Evolutionary conservation across 2,888 invertebrate species (phyloP), one percentile per base, ranked within the genome.

Genomic region (Eupithecia vulgata): DNA sequence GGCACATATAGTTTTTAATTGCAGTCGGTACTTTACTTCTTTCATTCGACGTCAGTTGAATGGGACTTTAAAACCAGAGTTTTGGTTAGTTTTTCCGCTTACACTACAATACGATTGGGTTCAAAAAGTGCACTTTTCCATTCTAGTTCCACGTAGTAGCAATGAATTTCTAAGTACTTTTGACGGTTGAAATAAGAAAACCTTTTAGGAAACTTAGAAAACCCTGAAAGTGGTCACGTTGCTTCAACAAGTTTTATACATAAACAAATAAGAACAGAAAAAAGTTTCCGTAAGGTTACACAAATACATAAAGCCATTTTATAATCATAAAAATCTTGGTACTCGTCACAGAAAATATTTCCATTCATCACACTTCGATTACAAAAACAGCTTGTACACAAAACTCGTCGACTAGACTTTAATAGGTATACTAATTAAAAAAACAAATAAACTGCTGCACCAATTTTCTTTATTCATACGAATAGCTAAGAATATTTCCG

Each of bases 31-130:
- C 76, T 30, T 71, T 74, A 78, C 75, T 57, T 78, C 76, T 81
- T 82, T 80, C 78, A 81, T 81, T 81, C 77, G 72, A 74, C 78
- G 76, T 74, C 68, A 76, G 69, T 73, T 78, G 70, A 80, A 81
- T 80, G 74, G 77, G 79, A 82, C 79, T 85, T 83, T 75, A 42
- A 78, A 84, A 83, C 81, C 79, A 80, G 78, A 86, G 83, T 82
- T 84, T 64, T 70, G 71, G 74, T 84, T 85, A 80, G 81, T 87
- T 88, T 88, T 85, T 83, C 34, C 8, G 13, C 6, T 59, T 15
- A 59, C 4, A 30, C 25, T 21, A 13, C 57, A 25, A 57, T 25
- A 25, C 13, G 13, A 57, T 25, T 52, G 12, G 21, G 21, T 25
- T 8, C 12, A 12, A 25, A 25, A 25, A 21, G 21, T 52, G 21